A percentile compares a stretch with the other conserved stretches of the same genome.
Evolutionary conservation across 2,888 invertebrate genomes (phyloP).

Genomic region (Diabrotica balteata): DNA sequence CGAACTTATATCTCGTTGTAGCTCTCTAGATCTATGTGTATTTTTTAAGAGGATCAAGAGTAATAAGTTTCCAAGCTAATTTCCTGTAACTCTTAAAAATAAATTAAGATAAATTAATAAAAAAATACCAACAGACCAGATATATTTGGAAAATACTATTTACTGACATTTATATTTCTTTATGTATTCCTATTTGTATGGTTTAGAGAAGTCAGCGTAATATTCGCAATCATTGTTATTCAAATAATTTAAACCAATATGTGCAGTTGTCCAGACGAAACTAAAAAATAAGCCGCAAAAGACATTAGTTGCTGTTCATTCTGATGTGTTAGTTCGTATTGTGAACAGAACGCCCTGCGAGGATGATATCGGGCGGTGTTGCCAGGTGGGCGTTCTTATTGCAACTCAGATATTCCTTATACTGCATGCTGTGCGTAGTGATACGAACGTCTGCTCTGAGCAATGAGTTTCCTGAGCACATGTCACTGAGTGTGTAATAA

Average conservation of each 20-base stretch:
- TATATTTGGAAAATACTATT: too few relatives aligned
- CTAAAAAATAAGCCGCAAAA: constrained; percentile 34
- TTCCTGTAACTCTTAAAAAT: too few relatives aligned
- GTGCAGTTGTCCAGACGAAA: constrained; percentile 11
- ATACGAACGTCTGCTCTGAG: constrained; percentile 12
- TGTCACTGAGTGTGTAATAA: constrained; percentile 9
- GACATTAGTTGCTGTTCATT: constrained; percentile 29
- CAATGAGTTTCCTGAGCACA: constrained; percentile 1
- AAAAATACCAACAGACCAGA: too few relatives aligned
- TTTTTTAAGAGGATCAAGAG: too few relatives aligned
- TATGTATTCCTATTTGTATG: too few relatives aligned
- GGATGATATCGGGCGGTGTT: constrained; percentile 25
- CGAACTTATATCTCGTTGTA: too few relatives aligned
- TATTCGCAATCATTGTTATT: too few relatives aligned
- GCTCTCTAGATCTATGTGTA: too few relatives aligned
- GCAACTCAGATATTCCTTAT: constrained; percentile 19
- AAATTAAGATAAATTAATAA: too few relatives aligned
- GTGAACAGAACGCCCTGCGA: constrained; percentile 31
- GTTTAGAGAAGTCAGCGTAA: too few relatives aligned
- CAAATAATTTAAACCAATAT: not conserved
- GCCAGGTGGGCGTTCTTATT: constrained; percentile 26
- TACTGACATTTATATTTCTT: too few relatives aligned
- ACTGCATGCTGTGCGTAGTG: constrained; percentile 13
- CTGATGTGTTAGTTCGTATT: constrained; percentile 24
- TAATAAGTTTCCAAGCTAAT: too few relatives aligned